A percentile compares a stretch with the other conserved stretches of the same genome.
Conservation (phyloP, 2,797 vertebrate species). For the Streptopelia turtur region DNA sequence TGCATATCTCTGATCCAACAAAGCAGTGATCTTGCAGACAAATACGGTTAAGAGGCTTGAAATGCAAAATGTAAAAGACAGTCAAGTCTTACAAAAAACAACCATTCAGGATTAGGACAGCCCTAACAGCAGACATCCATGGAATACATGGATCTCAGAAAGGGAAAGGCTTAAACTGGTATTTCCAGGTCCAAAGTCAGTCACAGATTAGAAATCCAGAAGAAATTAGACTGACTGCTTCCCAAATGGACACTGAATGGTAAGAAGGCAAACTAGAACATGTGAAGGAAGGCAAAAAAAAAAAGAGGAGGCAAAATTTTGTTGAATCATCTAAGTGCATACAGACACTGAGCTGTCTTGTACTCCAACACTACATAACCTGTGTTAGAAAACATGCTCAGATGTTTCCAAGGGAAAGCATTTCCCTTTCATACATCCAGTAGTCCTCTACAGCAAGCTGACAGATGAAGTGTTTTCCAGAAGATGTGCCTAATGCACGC, state of each 20-base stretch:
- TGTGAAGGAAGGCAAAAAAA: rapidly evolving
- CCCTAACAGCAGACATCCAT: neutral
- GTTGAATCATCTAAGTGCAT: neutral
- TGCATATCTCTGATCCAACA: neutral
- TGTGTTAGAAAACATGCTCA: neutral
- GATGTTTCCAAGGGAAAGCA: neutral
- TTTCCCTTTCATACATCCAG: neutral
- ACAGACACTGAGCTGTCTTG: neutral
- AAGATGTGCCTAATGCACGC: neutral
- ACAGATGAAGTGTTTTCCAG: neutral
- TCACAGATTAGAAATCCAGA: neutral
- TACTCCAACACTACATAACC: neutral
- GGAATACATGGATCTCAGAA: neutral
- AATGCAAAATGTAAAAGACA: neutral
- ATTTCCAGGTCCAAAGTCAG: neutral
- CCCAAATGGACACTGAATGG: neutral
- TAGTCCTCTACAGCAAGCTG: neutral
- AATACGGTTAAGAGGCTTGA: neutral
- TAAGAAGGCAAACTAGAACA: neutral
- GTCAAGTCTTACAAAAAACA: neutral
- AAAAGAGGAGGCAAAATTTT: neutral
- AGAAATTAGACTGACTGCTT: neutral
- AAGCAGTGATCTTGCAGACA: neutral
- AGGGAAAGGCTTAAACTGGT: neutral
- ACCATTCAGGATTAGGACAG: neutral